A percentile compares a stretch with the other conserved stretches of the same genome.
Evolutionary conservation across 2,113 vertebrate species (phyloP).

Genomic region (Cromileptes altivelis): DNA sequence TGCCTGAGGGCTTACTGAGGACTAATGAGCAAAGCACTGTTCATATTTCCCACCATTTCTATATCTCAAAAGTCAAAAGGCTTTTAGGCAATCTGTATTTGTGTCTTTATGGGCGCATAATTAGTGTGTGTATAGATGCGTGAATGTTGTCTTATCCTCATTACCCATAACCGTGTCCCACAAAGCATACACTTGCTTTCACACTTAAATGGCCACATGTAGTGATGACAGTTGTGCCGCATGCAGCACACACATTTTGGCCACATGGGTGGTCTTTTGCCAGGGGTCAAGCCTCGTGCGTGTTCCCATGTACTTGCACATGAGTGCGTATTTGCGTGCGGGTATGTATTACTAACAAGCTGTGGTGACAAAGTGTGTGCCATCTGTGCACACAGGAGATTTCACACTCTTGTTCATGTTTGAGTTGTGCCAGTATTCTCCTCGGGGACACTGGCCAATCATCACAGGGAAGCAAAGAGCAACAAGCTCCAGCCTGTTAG

Average conservation of each 20-base stretch:
- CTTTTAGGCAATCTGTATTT: conserved; percentile 22
- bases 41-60: conserved; percentile 26
- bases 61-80: conserved; percentile 23
- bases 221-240: conserved; percentile 33
- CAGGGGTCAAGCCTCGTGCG: conserved; percentile 56
- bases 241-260: conserved; percentile 28
- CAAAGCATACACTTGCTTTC: conserved; percentile 54
- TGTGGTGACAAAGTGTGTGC: conserved; percentile 75
- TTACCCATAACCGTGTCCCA: conserved; percentile 36
- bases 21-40: conserved; percentile 46
- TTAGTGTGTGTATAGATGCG: conserved; percentile 15
- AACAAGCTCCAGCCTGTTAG: conserved; percentile 71
- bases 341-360: conserved; percentile 68
- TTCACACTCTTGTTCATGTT: conserved; percentile 75
- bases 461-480: conserved; percentile 67
- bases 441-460: conserved; percentile 65
- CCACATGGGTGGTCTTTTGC: conserved; percentile 45
- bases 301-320: neutral
- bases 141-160: neutral
- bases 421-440: conserved; percentile 72
- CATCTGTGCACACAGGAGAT: conserved; percentile 82
- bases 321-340: conserved; percentile 32
- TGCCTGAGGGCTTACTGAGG: conserved; percentile 4
- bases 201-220: conserved; percentile 59
- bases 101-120: conserved; percentile 10